Conservation (phyloP, 2,797 vertebrate genomes). For the Sciurus carolinensis region DNA sequence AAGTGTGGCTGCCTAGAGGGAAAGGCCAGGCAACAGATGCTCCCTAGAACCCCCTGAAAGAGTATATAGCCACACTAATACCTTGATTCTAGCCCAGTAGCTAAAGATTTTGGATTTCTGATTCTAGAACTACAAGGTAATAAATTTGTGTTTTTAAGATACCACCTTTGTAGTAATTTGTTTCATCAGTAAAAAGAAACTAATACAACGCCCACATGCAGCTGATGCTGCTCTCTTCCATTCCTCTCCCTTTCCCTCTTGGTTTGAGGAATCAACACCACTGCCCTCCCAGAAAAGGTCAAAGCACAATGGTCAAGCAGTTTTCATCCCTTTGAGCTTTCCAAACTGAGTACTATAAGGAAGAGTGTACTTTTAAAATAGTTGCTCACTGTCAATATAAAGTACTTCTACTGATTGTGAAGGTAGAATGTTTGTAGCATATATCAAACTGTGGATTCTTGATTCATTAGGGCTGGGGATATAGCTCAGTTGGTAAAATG, state of each 20-base stretch:
- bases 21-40: neutral
- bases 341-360: neutral
- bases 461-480: no score
- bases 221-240: neutral
- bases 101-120: conserved; percentile 30
- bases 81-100: neutral
- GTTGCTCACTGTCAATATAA: neutral
- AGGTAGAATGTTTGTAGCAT: neutral
- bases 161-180: neutral
- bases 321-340: neutral
- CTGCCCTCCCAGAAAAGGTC: neutral
- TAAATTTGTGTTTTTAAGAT: neutral
- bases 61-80: neutral
- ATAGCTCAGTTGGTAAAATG: no score
- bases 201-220: neutral
- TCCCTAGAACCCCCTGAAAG: neutral
- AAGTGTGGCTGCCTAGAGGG: neutral
- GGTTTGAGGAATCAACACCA: neutral
- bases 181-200: conserved; percentile 21
- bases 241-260: neutral
- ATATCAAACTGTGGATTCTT: neutral
- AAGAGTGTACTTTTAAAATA: neutral
- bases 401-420: neutral
- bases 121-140: neutral
- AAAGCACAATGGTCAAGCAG: neutral